Evolutionary conservation across 2,797 vertebrate species (phyloP), one percentile per base, ranked within the genome.

Genomic region (Peromyscus melanophrys): DNA sequence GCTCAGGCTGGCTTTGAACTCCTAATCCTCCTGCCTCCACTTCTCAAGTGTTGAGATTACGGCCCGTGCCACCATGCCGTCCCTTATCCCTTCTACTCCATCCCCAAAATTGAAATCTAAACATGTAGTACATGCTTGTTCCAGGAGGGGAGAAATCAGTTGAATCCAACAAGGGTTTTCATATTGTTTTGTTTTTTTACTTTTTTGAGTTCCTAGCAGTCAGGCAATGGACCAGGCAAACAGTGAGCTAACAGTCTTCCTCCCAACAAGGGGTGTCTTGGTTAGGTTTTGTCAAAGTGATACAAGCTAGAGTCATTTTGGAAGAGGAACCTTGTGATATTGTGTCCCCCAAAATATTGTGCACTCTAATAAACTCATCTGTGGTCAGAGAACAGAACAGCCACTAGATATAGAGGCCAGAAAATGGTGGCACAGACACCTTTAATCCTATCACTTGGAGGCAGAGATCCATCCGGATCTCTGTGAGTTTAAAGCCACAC

Each of bases 101-200:
- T 8, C 17, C 87, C 16, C 71, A 90, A 76, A 97, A 59, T 19
- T 86, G 78, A 92, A 95, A 85, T 92, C 5, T 61, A 73, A 34
- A 23, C 63, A 37, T 75, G 31, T 16, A 17, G 52, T 69, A 27
- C n/a, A 59, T 9, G 23, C 85, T 12, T 81, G 43, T 61, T 55
- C 31, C 25, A 59, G n/a, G 16, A 23, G 46, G 57, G 67, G 34
- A 75, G n/a, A 55, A 46, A 59, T 14, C 11, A 5, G 37, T 61
- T 73, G 27, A 75, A 57, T 75, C 86, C 69, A 59, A 49, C 52
- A 75, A 4, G 29, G 63, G 12, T n/a, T 61, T 86, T n/a, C 4
- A 25, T 52, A 27, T n/a, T 52, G 12, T 69, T 86, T 67, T 49
- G 43, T n/a, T n/a, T 6, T 85, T 85, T 67, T 65, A 40, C 11